A percentile compares a stretch with the other conserved stretches of the same genome.
These are phyloP conservation scores for Chromoteleia sp. DNA, from an alignment of 2,888 invertebrate species.

Conservation along the genomic window DNA sequence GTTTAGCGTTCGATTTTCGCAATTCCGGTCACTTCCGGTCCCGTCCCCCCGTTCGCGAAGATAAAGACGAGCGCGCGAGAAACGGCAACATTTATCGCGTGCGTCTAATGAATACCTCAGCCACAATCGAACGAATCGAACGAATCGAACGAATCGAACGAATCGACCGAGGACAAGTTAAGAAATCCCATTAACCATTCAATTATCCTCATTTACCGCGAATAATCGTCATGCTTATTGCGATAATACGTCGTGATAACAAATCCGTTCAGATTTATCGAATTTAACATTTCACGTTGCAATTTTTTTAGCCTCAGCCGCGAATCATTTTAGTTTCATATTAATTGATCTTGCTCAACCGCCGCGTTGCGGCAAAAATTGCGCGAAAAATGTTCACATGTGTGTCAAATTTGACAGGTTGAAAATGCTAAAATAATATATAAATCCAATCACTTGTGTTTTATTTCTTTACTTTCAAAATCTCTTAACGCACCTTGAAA, in stretches of 20 bases:
- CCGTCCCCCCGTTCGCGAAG: not conserved
- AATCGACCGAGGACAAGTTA: conserved; percentile 55
- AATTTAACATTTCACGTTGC: not conserved
- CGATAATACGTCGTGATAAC: conserved; percentile 44
- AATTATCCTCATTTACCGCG: conserved; percentile 57
- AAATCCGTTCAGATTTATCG: conserved; percentile 27
- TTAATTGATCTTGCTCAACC: too few relatives aligned
- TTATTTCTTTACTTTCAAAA: too few relatives aligned
- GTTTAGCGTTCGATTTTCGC: conserved; percentile 18
- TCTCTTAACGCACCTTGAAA: too few relatives aligned
- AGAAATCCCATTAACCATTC: conserved; percentile 66
- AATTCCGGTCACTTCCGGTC: conserved; percentile 3
- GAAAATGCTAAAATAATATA: too few relatives aligned
- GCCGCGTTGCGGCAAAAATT: too few relatives aligned
- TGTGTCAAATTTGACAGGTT: too few relatives aligned
- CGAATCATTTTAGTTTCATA: not conserved
- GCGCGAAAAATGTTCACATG: too few relatives aligned
- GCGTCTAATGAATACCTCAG: conserved; percentile 57
- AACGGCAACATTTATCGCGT: conserved; percentile 18
- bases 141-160: conserved; percentile 50
- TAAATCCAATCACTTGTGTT: too few relatives aligned
- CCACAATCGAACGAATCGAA: conserved; percentile 42
- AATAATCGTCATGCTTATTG: conserved; percentile 42
- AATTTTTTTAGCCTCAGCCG: not conserved
- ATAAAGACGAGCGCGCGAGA: conserved; percentile 1